phyloP scores from a whole-genome alignment of 2,888 invertebrate genomes.

The Volucella inanis region DNA sequence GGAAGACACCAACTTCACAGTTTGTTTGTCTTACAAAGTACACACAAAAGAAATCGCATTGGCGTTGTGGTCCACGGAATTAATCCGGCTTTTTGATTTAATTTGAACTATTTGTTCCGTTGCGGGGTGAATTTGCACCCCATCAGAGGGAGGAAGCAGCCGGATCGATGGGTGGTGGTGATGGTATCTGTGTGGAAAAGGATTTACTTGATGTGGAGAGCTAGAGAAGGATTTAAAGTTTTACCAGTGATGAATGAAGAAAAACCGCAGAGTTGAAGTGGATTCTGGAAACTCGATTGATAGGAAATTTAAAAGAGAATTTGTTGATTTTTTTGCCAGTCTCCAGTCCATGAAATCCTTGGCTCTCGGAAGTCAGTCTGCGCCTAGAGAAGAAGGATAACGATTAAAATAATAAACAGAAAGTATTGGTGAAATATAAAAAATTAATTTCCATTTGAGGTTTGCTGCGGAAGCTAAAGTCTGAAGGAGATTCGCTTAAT shows the following conservation, averaged over 20 bases:
- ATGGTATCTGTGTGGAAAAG: slow-evolving; percentile 5
- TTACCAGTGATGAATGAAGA: slow-evolving; percentile 55
- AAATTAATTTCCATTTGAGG: slow-evolving; percentile 64
- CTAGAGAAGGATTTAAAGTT: slow-evolving; percentile 35
- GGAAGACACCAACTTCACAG: not conserved
- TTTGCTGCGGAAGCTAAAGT: slow-evolving; percentile 27
- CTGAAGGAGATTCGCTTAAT: slow-evolving; percentile 27
- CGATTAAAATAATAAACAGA: slow-evolving; percentile 58
- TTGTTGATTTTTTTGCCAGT: slow-evolving; percentile 45
- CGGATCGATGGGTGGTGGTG: not conserved
- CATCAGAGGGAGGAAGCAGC: not conserved
- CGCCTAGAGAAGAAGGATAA: not conserved
- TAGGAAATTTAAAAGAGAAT: slow-evolving; percentile 68
- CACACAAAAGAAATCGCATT: slow-evolving; percentile 57
- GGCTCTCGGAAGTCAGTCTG: not conserved
- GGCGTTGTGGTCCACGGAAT: slow-evolving; percentile 52
- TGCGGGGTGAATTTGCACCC: slow-evolving; percentile 15
- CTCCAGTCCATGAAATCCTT: not conserved
- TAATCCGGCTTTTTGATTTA: slow-evolving; percentile 70
- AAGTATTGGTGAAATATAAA: slow-evolving; percentile 58
- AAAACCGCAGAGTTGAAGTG: slow-evolving; percentile 53
- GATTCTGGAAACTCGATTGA: slow-evolving; percentile 35
- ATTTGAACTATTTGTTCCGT: slow-evolving; percentile 70
- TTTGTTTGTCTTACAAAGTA: slow-evolving; percentile 56
- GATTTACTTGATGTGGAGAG: slow-evolving; percentile 30